Evolutionary conservation across 2,113 vertebrate genomes (phyloP).

Genomic region (Hystrix brachyura): DNA sequence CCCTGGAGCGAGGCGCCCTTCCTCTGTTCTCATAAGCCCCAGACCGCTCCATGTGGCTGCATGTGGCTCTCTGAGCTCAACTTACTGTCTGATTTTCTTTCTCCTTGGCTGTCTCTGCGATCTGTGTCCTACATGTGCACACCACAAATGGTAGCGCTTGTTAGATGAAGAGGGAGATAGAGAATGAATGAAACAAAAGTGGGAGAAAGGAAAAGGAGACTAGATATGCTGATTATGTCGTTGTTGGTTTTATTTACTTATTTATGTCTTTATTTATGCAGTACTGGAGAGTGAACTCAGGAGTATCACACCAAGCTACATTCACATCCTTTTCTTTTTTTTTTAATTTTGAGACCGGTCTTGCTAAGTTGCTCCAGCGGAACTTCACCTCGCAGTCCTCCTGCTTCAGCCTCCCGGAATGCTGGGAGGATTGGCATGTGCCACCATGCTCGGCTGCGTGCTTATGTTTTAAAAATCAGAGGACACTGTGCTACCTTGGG

Average conservation of each 20-base stretch:
- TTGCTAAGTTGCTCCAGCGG: not conserved
- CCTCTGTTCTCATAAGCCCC: fast-evolving
- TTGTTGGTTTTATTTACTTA: too few species aligned
- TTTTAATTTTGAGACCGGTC: not conserved
- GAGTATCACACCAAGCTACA: not conserved
- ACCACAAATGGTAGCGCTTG: fast-evolving
- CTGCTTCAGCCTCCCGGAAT: not conserved
- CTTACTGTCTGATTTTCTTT: not conserved
- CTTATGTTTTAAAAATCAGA: not conserved
- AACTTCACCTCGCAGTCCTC: not conserved
- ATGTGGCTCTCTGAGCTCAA: not conserved
- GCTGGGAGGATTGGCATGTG: not conserved
- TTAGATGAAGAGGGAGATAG: not conserved
- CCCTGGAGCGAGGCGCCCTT: fast-evolving
- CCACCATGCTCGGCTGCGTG: not conserved
- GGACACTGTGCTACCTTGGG: too few species aligned
- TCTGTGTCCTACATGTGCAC: fast-evolving
- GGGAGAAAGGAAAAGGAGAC: not conserved
- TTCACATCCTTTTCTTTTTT: not conserved
- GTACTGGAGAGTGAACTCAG: not conserved
- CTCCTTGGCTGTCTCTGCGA: not conserved
- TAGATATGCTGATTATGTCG: not conserved
- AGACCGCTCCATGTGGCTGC: fast-evolving
- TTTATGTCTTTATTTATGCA: not conserved
- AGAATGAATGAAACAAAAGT: not conserved